Base-by-base conservation (phyloP, 2,113 vertebrate genomes). In the Aspidoscelis tigris region DNA sequence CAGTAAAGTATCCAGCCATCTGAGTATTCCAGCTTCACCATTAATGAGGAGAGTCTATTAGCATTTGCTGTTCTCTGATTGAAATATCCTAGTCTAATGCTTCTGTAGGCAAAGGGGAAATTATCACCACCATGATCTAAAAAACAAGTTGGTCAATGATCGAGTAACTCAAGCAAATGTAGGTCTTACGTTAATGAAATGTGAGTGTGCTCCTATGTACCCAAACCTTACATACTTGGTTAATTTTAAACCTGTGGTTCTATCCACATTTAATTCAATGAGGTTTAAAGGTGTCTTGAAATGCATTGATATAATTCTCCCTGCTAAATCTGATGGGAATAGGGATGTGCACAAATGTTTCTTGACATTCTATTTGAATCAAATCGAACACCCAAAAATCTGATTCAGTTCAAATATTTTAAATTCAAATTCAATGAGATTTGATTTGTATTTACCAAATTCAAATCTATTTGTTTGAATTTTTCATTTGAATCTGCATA, bases 11-110 rank as follows among this genome's bases (percentile, higher is more conserved):
- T 70, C 26, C 86, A 89, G 61, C 61, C 90, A 87, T 58, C 78
- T 82, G 89, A 93, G 89, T 90, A 91, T 78, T 87, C 72, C 66
- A 82, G 76, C 89, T 61, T 91, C 43, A 20, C 33, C 61, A 79
- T 86, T 78, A 92, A 86, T 3, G 7, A 68, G 53, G 89, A 76
- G 47, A 88, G 11, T 74, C 87, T 87, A 79, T 50, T 82, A 82
- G 65, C 88, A 80, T 76, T 89, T 88, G 3, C 58, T 82, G 82
- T 53, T 91, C 82, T 82, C 83, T 71, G 3, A 44, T 2, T 16
- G 26, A 91, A 78, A 66, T 69, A 74, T 47, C 24, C 22, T 44
- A 73, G 50, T 68, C 82, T 80, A 78, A 4, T 39, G 76, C 33
- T 86, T 12, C 9, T 77, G 72, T 72, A 86, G 58, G 76, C 78